Evolutionary conservation across 2,113 vertebrate species (phyloP).

Genomic region (Indicator indicator): DNA sequence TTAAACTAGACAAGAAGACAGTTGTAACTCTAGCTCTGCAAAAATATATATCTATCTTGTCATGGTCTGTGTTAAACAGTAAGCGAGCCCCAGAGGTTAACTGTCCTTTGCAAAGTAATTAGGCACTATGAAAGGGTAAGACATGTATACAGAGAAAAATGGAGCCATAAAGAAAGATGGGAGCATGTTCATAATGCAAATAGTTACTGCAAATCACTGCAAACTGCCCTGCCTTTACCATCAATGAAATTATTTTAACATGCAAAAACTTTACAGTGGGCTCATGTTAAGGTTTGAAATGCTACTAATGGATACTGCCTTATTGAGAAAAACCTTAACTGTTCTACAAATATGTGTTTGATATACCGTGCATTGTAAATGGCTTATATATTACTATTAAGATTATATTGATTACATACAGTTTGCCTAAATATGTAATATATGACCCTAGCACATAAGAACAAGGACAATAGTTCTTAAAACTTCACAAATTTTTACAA

Average conservation of each 20-base stretch:
- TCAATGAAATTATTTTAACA: neutral
- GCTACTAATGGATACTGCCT: neutral
- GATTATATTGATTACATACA: neutral
- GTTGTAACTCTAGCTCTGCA: neutral
- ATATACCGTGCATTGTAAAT: neutral
- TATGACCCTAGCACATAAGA: neutral
- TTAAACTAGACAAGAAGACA: neutral
- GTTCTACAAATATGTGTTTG: neutral
- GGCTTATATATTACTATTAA: neutral
- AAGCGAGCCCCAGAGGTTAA: neutral
- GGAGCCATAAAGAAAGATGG: neutral
- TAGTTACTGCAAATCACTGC: neutral
- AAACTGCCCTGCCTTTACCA: neutral
- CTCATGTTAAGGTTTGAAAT: neutral
- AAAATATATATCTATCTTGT: neutral
- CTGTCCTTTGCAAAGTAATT: neutral
- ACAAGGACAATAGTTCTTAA: neutral
- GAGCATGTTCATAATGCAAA: neutral
- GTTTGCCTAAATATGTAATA: neutral
- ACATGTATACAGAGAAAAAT: neutral
- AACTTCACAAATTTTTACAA: neutral
- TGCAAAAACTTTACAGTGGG: neutral
- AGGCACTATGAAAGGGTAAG: neutral
- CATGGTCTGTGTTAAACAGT: neutral
- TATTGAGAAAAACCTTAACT: neutral